Evolutionary conservation across 1,140 invertebrate genomes (phyloP), one percentile per base, ranked within the genome.

Genomic region (Anoplolepis gracilipes): DNA sequence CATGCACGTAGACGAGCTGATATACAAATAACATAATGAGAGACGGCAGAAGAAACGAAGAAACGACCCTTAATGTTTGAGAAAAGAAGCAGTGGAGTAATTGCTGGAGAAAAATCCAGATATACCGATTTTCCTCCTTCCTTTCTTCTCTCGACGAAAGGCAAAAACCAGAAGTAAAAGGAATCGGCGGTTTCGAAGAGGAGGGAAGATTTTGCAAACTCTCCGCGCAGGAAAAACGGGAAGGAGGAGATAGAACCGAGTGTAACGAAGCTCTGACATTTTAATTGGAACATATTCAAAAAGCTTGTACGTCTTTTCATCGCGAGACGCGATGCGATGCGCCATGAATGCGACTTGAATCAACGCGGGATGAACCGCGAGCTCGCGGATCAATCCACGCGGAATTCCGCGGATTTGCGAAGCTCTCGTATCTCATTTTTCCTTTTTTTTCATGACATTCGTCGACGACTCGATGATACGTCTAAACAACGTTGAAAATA

Each of bases 231-330:
- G 72, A 42, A 72, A 84, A 76, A 76, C 33, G 16, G 3, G 13
- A 46, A 49, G 46, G 4, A 5, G 13, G 16, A 49, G 46, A 49
- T 49, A 73, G 89, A 87, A 90, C 86, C 88, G 92, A 94, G 93
- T 93, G 93, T 95, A 95, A 95, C 94, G 94, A 95, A 95, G 94
- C 94, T 95, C 93, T 91, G 92, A 93, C 93, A 94, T 95, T 95
- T 95, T 95, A 95, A 95, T 95, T 95, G 94, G 94, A 95, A 95
- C 94, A 93, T 93, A 95, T 95, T 95, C 94, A 94, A 91, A 91
- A 94, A 94, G 90, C 92, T 93, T n/a, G 93, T 94, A 94, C 91
- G 93, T 92, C 94, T 95, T 95, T 95, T 95, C 94, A 94, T 92
- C 91, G 92, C 90, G 88, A 88, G 84, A 85, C 89, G 91, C 90